Evolutionary conservation across 2,888 invertebrate species (phyloP), one percentile per base, ranked within the genome.

Genomic region (Diloba caeruleocephala): DNA sequence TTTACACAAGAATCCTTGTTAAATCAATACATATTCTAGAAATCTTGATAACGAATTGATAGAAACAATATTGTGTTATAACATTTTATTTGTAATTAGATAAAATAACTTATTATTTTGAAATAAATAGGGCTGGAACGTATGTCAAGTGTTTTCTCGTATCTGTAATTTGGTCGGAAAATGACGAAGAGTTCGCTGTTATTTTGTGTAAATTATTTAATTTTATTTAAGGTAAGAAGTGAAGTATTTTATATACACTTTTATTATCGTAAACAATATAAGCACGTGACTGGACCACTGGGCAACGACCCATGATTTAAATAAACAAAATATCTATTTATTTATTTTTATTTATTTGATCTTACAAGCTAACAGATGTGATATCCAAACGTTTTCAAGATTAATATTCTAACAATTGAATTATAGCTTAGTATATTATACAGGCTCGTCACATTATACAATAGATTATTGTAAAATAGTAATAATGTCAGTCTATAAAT

Each of bases 211-310:
- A 45, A 42, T 38, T 38, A 14, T 14, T 36, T 42, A 10, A 9
- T 68, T 25, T 19, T 45, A 3, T 4, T 5, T 1, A 29, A 64
- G 71, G 71, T 70, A 61, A 45, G 9, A 17, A 10, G 0, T 10
- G 17, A 33, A 0, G 2, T 29, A 29, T 29, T 13, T 28, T 28
- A 12, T 8, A 17, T 17, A 17, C 5, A 17, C 17, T 17, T 17
- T n/a, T n/a, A n/a, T n/a, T n/a, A n/a, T n/a, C n/a, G n/a, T n/a
- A n/a, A n/a, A n/a, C n/a, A n/a, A n/a, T n/a, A n/a, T n/a, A n/a
- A n/a, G n/a, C n/a, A n/a, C n/a, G n/a, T n/a, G n/a, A n/a, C n/a
- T n/a, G n/a, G n/a, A n/a, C n/a, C n/a, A n/a, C n/a, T n/a, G n/a
- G n/a, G n/a, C n/a, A n/a, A n/a, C n/a, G n/a, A n/a, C n/a, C n/a